Evolutionary conservation across 2,797 vertebrate genomes (phyloP).

Genomic region (Lithobates pipiens): DNA sequence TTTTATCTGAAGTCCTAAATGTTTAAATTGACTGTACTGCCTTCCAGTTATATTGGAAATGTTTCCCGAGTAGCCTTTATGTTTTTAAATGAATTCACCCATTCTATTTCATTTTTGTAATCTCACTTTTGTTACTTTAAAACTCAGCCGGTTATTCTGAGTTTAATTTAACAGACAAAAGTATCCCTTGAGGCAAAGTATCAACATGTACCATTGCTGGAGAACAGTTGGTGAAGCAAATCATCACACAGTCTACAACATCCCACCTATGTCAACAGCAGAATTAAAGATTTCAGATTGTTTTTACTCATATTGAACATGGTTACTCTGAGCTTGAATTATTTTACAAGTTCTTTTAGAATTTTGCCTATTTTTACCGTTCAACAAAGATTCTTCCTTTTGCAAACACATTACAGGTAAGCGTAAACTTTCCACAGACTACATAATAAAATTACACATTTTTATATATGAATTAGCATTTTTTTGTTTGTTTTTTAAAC

Average conservation of each 20-base stretch:
- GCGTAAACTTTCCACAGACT: not conserved
- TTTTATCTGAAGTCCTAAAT: too few species aligned
- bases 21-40: too few species aligned
- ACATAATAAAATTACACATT: not conserved
- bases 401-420: not conserved
- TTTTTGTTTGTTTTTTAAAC: too few species aligned
- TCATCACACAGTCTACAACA: not conserved
- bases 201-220: not conserved
- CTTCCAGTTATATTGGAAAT: not conserved
- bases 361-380: not conserved
- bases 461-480: too few species aligned
- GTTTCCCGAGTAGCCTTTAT: not conserved
- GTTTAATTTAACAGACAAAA: too few species aligned
- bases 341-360: not conserved
- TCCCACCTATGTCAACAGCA: not conserved
- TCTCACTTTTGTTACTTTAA: too few species aligned
- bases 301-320: not conserved
- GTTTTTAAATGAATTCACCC: not conserved
- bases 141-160: too few species aligned
- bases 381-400: not conserved
- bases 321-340: not conserved
- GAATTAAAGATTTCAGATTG: not conserved
- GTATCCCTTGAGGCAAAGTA: not conserved
- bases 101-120: not conserved
- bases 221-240: not conserved